phyloP scores from a whole-genome alignment of 2,113 vertebrate genomes.

The Machaerirhynchus nigripectus region DNA sequence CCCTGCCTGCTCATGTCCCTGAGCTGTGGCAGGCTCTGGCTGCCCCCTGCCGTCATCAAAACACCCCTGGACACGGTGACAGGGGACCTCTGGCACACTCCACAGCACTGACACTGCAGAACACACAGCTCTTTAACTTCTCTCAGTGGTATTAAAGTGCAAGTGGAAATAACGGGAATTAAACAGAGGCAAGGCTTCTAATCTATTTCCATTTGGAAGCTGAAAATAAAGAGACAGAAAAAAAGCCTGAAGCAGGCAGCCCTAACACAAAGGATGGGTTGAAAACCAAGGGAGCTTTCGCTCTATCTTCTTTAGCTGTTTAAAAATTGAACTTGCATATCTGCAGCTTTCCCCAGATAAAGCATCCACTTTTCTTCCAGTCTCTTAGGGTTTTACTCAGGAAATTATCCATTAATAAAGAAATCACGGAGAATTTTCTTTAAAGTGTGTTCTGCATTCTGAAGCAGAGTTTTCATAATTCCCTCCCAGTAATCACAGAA shows the following conservation, averaged over 20 bases:
- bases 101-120: background rate
- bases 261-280: fast-evolving
- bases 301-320: background rate
- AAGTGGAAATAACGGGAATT: background rate
- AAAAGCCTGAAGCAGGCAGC: background rate
- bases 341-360: background rate
- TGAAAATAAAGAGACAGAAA: background rate
- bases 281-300: background rate
- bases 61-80: background rate
- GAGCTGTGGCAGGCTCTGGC: background rate
- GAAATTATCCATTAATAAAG: background rate
- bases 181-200: background rate
- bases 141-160: background rate
- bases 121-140: background rate
- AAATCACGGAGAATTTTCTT: background rate
- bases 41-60: slow-evolving; percentile 57
- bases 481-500: background rate
- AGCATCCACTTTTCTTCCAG: background rate
- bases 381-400: background rate
- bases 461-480: background rate
- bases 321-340: background rate
- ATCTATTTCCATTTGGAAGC: background rate
- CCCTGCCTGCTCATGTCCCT: background rate
- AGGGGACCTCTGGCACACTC: background rate
- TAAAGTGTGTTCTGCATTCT: background rate